phyloP scores from a whole-genome alignment of 2,113 vertebrate genomes.

The Pygathrix nemaeus region DNA sequence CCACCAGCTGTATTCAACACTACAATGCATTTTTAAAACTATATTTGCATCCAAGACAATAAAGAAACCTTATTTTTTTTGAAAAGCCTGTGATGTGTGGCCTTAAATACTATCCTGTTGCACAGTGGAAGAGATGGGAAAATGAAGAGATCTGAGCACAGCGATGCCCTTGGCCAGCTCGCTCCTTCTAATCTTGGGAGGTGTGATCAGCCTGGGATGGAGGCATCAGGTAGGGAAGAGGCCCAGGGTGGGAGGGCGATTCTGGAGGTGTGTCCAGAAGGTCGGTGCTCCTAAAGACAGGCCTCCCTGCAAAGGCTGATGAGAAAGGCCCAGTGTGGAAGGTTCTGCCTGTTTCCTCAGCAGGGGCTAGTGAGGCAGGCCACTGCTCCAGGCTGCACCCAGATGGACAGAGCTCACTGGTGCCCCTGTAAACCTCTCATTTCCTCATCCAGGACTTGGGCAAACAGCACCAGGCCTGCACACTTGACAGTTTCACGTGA shows the following conservation, averaged over 20 bases:
- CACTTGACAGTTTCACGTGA: not conserved
- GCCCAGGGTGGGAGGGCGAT: not conserved
- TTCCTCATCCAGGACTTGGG: not conserved
- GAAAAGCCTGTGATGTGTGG: conserved; percentile 61
- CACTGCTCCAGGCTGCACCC: too few relatives aligned
- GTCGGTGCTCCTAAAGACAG: not conserved
- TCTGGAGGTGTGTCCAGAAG: not conserved
- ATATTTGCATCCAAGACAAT: conserved; percentile 86
- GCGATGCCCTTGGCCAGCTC: not conserved
- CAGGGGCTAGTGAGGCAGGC: not conserved
- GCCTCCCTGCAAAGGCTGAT: not conserved
- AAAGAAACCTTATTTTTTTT: conserved; percentile 83
- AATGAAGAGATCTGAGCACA: not conserved
- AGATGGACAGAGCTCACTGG: not conserved
- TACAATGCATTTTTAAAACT: conserved; percentile 85
- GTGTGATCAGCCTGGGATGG: not conserved
- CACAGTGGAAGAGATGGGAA: not conserved
- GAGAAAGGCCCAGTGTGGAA: fast-evolving
- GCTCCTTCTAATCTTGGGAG: not conserved
- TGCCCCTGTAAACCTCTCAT: fast-evolving
- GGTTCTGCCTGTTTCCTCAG: fast-evolving
- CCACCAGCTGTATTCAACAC: conserved; percentile 83
- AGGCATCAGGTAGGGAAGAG: not conserved
- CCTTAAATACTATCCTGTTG: not conserved
- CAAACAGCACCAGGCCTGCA: not conserved